phyloP scores from a whole-genome alignment of 2,113 vertebrate genomes.

The Petrocephalus zakoni region DNA sequence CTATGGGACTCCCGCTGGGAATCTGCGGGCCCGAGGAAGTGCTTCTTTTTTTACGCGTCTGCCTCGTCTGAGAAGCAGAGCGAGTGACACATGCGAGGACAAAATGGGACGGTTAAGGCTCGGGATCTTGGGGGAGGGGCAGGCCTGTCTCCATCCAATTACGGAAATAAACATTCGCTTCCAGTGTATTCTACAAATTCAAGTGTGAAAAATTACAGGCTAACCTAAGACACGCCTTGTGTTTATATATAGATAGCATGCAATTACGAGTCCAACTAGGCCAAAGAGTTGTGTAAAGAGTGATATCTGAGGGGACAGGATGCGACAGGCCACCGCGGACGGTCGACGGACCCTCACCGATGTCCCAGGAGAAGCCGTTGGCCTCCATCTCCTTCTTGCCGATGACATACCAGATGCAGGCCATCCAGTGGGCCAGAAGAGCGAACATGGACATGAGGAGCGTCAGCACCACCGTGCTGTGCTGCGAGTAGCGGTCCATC shows the following conservation, averaged over 20 bases:
- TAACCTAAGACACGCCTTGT: neutral
- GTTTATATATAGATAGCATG: neutral
- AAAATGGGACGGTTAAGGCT: neutral
- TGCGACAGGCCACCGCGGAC: neutral
- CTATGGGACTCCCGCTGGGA: neutral
- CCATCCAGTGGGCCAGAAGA: constrained; percentile 97
- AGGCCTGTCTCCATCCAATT: neutral
- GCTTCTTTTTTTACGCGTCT: neutral
- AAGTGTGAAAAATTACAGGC: neutral
- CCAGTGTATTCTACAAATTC: neutral
- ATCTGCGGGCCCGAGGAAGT: neutral
- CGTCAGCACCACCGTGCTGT: constrained; percentile 91
- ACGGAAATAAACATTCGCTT: neutral
- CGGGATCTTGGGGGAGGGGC: neutral
- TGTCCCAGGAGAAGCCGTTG: constrained; percentile 87
- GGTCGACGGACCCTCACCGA: constrained; percentile 66
- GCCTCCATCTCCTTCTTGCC: constrained; percentile 95
- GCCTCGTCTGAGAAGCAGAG: neutral
- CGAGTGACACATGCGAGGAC: neutral
- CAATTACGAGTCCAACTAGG: neutral
- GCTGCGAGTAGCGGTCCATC: constrained; percentile 94
- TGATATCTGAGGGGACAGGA: neutral
- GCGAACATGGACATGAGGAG: constrained; percentile 98
- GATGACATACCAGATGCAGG: constrained; percentile 98
- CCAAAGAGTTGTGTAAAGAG: neutral